phyloP scores from a whole-genome alignment of 2,797 vertebrate species.

The Argyrosomus regius region DNA sequence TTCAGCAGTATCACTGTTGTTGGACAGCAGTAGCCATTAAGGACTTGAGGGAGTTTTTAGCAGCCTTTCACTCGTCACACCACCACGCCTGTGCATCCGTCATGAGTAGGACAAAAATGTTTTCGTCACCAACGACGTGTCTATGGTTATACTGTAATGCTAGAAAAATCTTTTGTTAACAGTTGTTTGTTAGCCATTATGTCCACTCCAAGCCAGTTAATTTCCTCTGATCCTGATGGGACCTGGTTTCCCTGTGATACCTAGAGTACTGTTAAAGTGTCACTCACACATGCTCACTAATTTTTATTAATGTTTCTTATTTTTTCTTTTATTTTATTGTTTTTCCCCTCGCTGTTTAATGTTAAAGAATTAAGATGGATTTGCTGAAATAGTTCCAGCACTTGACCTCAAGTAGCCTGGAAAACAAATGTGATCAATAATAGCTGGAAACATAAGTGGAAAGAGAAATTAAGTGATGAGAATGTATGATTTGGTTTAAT shows the following conservation, averaged over 20 bases:
- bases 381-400: conserved; percentile 29
- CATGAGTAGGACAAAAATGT: conserved; percentile 13
- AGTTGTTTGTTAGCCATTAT: not conserved
- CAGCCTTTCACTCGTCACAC: conserved; percentile 21
- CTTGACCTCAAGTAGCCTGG: conserved; percentile 27
- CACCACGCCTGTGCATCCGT: conserved; percentile 1
- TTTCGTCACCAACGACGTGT: conserved; percentile 24
- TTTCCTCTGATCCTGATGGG: conserved; percentile 23
- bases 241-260: conserved; percentile 42
- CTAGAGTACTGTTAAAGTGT: conserved; percentile 3
- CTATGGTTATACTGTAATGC: conserved; percentile 3
- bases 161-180: conserved; percentile 9
- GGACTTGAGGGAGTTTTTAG: conserved; percentile 22
- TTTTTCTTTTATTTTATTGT: conserved; percentile 1
- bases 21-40: not conserved
- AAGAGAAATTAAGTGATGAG: conserved; percentile 16
- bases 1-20: not conserved
- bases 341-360: conserved; percentile 19
- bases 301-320: conserved; percentile 16
- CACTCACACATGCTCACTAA: not conserved
- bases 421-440: conserved; percentile 10
- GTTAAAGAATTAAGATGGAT: conserved; percentile 32
- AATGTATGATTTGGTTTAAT: conserved; percentile 54
- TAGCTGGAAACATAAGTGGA: conserved; percentile 20
- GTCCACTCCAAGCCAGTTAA: conserved; percentile 16